Percentiles rank a stretch among this genome's conserved stretches.
Evolutionary conservation across 2,888 invertebrate genomes (phyloP).

Genomic region (Drosophila birchii): DNA sequence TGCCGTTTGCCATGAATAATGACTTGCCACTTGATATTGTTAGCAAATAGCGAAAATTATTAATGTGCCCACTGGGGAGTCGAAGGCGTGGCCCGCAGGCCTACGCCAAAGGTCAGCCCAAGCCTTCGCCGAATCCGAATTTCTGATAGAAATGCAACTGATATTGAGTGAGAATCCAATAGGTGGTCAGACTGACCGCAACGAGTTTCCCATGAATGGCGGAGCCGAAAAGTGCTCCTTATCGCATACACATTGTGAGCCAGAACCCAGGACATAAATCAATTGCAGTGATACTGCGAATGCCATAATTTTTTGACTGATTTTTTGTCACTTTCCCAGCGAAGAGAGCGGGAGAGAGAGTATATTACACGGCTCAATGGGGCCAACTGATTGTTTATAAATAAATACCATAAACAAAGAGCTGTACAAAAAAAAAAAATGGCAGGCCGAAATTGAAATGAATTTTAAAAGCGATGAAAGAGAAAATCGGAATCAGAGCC

Average conservation of each 20-base stretch:
- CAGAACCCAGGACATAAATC: slow-evolving; percentile 18
- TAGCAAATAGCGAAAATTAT: slow-evolving; percentile 75
- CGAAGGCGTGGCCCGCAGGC: slow-evolving; percentile 19
- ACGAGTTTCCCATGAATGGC: neutral
- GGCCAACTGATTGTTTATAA: slow-evolving; percentile 67
- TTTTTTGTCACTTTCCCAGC: slow-evolving; percentile 13
- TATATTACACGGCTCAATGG: slow-evolving; percentile 55
- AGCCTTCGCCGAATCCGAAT: neutral
- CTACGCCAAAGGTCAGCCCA: slow-evolving; percentile 27
- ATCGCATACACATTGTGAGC: neutral
- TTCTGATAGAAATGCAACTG: neutral
- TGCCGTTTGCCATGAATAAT: slow-evolving; percentile 68
- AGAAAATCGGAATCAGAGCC: slow-evolving; percentile 31
- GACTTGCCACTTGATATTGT: slow-evolving; percentile 73
- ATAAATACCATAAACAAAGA: slow-evolving; percentile 55
- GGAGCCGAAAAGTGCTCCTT: neutral
- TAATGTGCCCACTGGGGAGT: slow-evolving; percentile 47
- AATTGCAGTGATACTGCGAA: slow-evolving; percentile 26
- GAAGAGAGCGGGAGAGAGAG: neutral
- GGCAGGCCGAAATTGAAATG: slow-evolving; percentile 41
- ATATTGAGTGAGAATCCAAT: neutral
- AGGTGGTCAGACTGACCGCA: neutral
- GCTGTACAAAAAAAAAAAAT: slow-evolving; percentile 23
- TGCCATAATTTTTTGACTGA: slow-evolving; percentile 17
- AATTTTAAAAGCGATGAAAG: slow-evolving; percentile 49